Percentiles rank a stretch among this genome's conserved stretches.
Evolutionary conservation across 2,113 vertebrate species (phyloP).

Genomic region (Bungarus multicinctus): DNA sequence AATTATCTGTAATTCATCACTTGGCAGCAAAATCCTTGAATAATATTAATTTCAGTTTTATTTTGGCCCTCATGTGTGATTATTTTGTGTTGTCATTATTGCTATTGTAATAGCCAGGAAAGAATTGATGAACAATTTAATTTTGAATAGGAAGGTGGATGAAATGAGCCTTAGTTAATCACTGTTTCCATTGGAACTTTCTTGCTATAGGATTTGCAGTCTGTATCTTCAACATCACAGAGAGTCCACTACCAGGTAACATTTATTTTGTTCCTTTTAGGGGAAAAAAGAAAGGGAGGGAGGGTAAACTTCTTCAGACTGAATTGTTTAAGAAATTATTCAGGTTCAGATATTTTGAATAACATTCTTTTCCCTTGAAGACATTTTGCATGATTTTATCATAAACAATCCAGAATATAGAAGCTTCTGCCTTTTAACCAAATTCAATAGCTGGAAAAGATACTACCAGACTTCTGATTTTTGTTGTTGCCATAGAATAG

Average conservation of each 20-base stretch:
- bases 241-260: slow-evolving; percentile 96
- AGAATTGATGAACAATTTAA: neutral
- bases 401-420: neutral
- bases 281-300: neutral
- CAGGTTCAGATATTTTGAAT: neutral
- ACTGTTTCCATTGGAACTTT: slow-evolving; percentile 15
- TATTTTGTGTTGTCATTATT: neutral
- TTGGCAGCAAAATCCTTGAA: neutral
- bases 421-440: no score
- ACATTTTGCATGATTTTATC: accelerated
- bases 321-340: neutral
- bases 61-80: neutral
- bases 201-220: slow-evolving; percentile 71
- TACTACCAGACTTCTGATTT: no score
- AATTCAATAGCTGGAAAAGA: no score
- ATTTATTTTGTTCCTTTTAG: slow-evolving; percentile 23
- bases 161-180: neutral
- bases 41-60: neutral
- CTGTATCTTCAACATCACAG: slow-evolving; percentile 75
- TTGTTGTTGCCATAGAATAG: no score
- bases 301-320: neutral
- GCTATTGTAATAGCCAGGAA: neutral
- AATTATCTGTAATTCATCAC: neutral
- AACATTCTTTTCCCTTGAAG: neutral
- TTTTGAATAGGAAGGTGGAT: neutral